Evolutionary conservation across 2,797 vertebrate species (phyloP).

Genomic region (Picus viridis): DNA sequence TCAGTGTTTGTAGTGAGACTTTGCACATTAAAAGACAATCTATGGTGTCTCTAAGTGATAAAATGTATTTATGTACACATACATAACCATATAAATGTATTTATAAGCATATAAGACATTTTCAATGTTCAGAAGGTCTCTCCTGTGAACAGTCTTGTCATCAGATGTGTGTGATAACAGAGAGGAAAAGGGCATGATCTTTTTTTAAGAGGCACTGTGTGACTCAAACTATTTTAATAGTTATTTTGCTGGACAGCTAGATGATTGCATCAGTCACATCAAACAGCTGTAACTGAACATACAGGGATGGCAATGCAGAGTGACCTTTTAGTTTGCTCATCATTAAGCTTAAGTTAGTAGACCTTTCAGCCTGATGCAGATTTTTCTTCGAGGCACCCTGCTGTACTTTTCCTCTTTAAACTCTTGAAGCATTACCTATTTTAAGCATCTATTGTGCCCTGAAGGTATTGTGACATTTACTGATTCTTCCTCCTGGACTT

Average conservation of each 20-base stretch:
- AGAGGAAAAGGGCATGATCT: not conserved
- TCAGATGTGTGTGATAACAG: rapidly evolving
- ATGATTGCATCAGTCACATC: not conserved
- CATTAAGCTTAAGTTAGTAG: slow-evolving; percentile 48
- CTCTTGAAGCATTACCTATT: slow-evolving; percentile 65
- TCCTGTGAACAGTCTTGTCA: not conserved
- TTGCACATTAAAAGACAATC: not conserved
- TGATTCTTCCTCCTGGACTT: slow-evolving; percentile 58
- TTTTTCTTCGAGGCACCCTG: slow-evolving; percentile 23
- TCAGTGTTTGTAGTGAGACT: not conserved
- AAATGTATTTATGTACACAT: not conserved
- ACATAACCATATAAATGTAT: not conserved
- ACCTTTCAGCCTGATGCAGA: slow-evolving; percentile 44
- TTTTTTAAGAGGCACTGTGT: not conserved
- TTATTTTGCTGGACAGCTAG: not conserved
- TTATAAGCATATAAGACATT: not conserved
- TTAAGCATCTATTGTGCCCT: slow-evolving; percentile 61
- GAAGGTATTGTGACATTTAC: slow-evolving; percentile 73
- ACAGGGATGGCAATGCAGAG: not conserved
- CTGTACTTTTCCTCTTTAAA: slow-evolving; percentile 40
- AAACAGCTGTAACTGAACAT: not conserved
- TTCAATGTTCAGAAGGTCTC: not conserved
- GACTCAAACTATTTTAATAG: not conserved
- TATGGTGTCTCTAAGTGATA: not conserved
- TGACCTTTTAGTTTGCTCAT: slow-evolving; percentile 56